Evolutionary conservation across 2,888 invertebrate genomes (phyloP).

Genomic region (Sycophila texana): DNA sequence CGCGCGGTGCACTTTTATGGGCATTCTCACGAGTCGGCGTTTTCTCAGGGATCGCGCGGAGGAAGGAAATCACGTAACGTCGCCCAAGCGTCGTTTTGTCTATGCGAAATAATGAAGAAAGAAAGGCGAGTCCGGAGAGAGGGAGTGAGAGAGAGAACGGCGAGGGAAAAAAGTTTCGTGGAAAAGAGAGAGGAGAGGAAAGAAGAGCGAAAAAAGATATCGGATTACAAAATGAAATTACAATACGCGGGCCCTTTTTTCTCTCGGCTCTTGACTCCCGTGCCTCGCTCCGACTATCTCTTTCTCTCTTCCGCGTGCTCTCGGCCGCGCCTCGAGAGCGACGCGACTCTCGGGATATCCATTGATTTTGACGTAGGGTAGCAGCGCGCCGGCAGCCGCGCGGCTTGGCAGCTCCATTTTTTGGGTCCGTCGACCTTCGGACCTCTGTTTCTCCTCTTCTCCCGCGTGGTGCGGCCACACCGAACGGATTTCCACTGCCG

Average conservation of each 20-base stretch:
- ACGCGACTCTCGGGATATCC: conserved; percentile 59
- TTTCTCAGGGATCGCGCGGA: conserved; percentile 17
- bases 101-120: conserved; percentile 34
- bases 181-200: conserved; percentile 32
- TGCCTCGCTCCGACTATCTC: conserved; percentile 4
- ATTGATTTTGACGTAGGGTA: conserved; percentile 63
- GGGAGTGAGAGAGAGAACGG: conserved; percentile 6
- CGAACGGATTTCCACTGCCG: conserved; percentile 45
- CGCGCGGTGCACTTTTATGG: neutral
- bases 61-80: conserved; percentile 44
- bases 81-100: conserved; percentile 37
- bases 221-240: conserved; percentile 70
- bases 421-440: conserved; percentile 55
- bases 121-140: neutral
- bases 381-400: conserved; percentile 6
- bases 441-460: conserved; percentile 29
- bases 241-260: conserved; percentile 60
- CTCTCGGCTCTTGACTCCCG: conserved; percentile 29
- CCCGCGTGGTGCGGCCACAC: neutral
- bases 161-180: conserved; percentile 31
- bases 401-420: conserved; percentile 15
- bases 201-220: conserved; percentile 58
- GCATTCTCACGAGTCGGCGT: conserved; percentile 32
- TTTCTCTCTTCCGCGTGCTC: conserved; percentile 1
- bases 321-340: neutral